phyloP scores from a whole-genome alignment of 1,140 invertebrate species.

The Heliothis virescens region DNA sequence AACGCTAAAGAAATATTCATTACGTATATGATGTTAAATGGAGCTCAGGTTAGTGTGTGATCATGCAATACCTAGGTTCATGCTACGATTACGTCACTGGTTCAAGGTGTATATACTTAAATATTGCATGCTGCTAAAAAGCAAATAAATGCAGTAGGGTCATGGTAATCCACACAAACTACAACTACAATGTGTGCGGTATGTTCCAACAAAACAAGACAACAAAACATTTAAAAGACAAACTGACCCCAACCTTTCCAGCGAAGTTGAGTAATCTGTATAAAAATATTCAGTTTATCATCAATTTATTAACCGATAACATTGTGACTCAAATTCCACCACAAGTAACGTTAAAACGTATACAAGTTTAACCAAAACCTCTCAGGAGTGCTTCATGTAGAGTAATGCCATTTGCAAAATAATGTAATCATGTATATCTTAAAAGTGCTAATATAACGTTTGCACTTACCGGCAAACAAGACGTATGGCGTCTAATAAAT shows the following conservation, averaged over 20 bases:
- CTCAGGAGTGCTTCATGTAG: neutral
- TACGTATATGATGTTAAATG: constrained; percentile 2
- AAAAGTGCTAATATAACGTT: constrained; percentile 55
- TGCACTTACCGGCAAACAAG: constrained; percentile 81
- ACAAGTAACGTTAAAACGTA: neutral
- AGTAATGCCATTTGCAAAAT: constrained; percentile 7
- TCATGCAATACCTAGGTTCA: constrained; percentile 14
- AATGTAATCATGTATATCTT: constrained; percentile 34
- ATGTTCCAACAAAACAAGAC: constrained; percentile 1
- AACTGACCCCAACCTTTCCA: constrained; percentile 6
- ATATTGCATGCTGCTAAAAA: constrained; percentile 34
- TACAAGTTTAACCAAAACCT: constrained; percentile 29
- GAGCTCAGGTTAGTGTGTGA: neutral
- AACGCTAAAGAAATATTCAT: neutral
- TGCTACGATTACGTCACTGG: neutral
- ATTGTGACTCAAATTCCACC: neutral
- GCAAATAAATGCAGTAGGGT: constrained; percentile 56
- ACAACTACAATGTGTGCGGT: constrained; percentile 37
- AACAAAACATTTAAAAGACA: constrained; percentile 6
- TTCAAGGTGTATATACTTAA: neutral
- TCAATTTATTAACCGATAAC: neutral
- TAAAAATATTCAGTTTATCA: constrained; percentile 1
- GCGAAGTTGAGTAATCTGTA: neutral
- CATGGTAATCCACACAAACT: constrained; percentile 54
- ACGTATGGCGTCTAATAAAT: constrained; percentile 75